Evolutionary conservation across 37 sponge, comb jelly and placozoan genomes (phyloP), one percentile per base, ranked within the genome.

Genomic region (Aphrocallistes beatrix): DNA sequence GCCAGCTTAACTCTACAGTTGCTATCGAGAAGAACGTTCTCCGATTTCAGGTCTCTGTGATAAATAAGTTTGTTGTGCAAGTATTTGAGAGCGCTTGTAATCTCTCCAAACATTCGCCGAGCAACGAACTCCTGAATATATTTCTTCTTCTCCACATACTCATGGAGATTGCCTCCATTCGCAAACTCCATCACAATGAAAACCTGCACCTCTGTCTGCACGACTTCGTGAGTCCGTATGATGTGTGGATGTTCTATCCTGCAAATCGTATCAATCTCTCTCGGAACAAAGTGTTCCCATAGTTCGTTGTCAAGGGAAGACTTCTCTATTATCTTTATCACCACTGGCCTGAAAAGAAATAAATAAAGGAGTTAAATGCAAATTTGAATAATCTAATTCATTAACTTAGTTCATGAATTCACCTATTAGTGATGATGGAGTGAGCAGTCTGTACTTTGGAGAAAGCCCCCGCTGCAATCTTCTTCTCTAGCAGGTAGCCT

Each of bases 1-100:
- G 90, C 90, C 23, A 93, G 51, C 91, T 93, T 60, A 60, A 30
- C 25, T 60, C 75, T 60, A 13, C 10, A 60, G 34, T 60, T 60
- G 10, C 75, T 30, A 60, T 60, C 75, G 6, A 60, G 34, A 13
- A 60, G 75, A 60, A 60, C 75, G n/a, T 60, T 60, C 34, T 60
- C 75, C 34, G 75, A 28, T 28, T 60, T 60, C 32, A 60, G 75
- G 34, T 60, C 75, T 60, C 75, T 60, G 75, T 60, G 75, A 28
- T 60, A 60, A 28, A 60, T 60, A 3, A 60, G 21, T 60, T 60
- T 60, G 34, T 60, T 60, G 75, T 60, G 75, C n/a, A 60, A 60
- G 34, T 60, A 60, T 28, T 60, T 60, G 28, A 60, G n/a, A 60
- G 75, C 75, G 34, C 21, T 60, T 60, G 75, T 60, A 32, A 60